phyloP scores from a whole-genome alignment of 2,113 vertebrate genomes.

The Myodes glareolus region DNA sequence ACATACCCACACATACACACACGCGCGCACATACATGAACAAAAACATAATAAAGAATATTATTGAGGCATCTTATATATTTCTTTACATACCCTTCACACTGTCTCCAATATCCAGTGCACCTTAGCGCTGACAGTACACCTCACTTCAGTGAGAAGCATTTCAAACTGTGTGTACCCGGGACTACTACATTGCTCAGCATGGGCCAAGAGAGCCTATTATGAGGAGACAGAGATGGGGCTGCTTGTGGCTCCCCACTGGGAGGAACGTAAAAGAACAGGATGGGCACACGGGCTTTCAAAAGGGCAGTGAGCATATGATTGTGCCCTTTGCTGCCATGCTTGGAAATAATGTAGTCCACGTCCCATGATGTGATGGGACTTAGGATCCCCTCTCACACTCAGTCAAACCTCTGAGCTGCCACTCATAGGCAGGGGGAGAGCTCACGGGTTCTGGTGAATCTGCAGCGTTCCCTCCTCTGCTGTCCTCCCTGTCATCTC shows the following conservation, averaged over 20 bases:
- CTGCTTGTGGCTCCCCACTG: neutral
- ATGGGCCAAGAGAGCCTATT: neutral
- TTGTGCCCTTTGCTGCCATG: neutral
- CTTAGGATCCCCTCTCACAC: neutral
- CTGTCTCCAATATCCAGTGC: neutral
- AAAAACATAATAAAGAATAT: neutral
- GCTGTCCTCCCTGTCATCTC: neutral
- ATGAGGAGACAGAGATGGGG: neutral
- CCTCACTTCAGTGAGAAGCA: neutral
- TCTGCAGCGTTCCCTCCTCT: neutral
- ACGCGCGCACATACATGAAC: neutral
- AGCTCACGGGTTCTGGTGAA: neutral
- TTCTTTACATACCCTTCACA: neutral
- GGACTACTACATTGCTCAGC: neutral
- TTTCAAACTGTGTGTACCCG: neutral
- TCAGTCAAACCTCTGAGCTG: neutral
- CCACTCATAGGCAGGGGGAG: too few relatives aligned
- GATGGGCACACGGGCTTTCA: neutral
- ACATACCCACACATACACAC: neutral
- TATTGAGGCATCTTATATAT: neutral
- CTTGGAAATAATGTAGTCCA: neutral
- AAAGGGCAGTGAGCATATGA: neutral
- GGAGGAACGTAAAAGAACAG: neutral
- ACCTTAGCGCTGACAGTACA: fast-evolving
- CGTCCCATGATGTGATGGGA: fast-evolving